These are phyloP conservation scores for Tringa solitaria DNA, from an alignment of 2,113 vertebrate species.

Conservation along the genomic window DNA sequence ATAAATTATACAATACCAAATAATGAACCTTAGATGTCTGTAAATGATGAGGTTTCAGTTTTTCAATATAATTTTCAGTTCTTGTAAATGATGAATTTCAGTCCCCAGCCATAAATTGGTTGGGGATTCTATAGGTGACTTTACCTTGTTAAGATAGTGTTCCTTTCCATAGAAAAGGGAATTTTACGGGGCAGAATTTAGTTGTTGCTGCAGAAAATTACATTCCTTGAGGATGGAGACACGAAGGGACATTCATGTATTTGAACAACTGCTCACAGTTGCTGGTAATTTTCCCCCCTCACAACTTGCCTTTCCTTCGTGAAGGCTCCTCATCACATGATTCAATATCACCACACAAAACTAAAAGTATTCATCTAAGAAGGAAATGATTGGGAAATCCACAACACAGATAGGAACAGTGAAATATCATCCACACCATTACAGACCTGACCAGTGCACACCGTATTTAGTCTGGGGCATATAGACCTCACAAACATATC, in stretches of 20 bases:
- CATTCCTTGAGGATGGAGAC: not conserved
- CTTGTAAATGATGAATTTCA: not conserved
- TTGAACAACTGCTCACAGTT: not conserved
- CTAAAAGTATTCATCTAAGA: not conserved
- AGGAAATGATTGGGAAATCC: not conserved
- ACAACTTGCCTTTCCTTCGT: not conserved
- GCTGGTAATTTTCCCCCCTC: not conserved
- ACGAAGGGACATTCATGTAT: not conserved
- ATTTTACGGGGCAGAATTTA: not conserved
- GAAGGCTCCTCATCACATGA: not conserved
- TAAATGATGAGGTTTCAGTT: not conserved
- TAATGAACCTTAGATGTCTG: not conserved
- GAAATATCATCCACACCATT: not conserved
- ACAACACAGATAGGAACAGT: accelerated
- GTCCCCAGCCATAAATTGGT: not conserved
- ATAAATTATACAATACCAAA: not conserved
- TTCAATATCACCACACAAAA: not conserved
- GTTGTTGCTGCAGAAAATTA: not conserved
- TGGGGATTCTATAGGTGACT: not conserved
- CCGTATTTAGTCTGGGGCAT: not conserved
- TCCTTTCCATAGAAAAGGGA: not conserved
- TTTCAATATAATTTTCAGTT: not conserved
- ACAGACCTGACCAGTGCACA: not conserved
- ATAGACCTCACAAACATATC: not conserved
- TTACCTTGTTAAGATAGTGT: not conserved